Evolutionary conservation across 2,113 vertebrate species (phyloP).

Genomic region (Chaenocephalus aceratus): DNA sequence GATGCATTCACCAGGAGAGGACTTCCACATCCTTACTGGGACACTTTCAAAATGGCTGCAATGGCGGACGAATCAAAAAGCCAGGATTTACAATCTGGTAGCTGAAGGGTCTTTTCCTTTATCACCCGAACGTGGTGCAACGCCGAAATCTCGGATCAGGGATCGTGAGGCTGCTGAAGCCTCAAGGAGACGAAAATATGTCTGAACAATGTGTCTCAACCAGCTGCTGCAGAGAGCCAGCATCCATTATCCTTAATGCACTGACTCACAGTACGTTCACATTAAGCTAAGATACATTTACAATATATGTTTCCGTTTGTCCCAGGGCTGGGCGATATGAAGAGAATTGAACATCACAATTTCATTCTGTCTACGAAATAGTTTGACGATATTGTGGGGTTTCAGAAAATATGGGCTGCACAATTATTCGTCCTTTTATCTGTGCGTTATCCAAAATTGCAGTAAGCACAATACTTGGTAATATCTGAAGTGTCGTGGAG

Average conservation of each 20-base stretch:
- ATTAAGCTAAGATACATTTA: background rate
- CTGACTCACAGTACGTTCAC: slow-evolving; percentile 35
- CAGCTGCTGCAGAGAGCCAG: slow-evolving; percentile 40
- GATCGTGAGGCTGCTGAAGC: slow-evolving; percentile 48
- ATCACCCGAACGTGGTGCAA: background rate
- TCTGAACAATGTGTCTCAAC: slow-evolving; percentile 27
- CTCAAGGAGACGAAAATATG: slow-evolving; percentile 35
- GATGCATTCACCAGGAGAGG: slow-evolving; percentile 26
- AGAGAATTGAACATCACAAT: no score
- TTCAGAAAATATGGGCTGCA: no score
- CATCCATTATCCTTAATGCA: slow-evolving; percentile 31
- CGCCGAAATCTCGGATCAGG: slow-evolving; percentile 20
- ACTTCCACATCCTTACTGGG: slow-evolving; percentile 3
- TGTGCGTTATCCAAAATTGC: no score
- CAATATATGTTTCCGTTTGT: background rate
- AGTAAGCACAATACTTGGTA: no score
- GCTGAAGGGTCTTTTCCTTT: slow-evolving; percentile 11
- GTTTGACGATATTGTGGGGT: no score
- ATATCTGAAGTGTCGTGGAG: no score
- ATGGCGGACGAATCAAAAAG: background rate
- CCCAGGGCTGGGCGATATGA: no score
- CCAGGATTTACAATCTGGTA: background rate
- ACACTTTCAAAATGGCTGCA: slow-evolving; percentile 1
- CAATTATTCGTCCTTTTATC: no score
- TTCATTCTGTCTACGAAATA: no score